A percentile compares a stretch with the other conserved stretches of the same genome.
Evolutionary conservation across 2,888 invertebrate genomes (phyloP).

Genomic region (Biston stratarius): DNA sequence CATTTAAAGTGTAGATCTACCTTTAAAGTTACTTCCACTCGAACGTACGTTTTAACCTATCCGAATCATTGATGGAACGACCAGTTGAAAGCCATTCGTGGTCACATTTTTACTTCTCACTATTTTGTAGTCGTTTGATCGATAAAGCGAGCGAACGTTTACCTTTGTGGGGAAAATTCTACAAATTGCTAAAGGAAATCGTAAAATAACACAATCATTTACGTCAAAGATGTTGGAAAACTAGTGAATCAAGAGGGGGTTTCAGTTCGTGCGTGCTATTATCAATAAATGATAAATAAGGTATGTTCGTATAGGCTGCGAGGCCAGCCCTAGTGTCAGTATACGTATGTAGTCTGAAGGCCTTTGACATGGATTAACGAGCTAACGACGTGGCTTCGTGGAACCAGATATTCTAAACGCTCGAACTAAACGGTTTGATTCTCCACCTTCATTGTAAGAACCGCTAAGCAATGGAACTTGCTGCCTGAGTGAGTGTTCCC

Average conservation of each 20-base stretch:
- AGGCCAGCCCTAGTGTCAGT: too few species aligned
- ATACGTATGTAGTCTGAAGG: too few species aligned
- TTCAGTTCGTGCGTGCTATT: neutral
- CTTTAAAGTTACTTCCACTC: constrained; percentile 1
- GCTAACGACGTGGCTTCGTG: too few species aligned
- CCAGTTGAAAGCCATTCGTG: constrained; percentile 17
- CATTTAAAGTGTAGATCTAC: neutral
- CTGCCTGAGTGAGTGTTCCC: too few species aligned
- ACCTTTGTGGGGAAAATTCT: constrained; percentile 22
- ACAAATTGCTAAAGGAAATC: constrained; percentile 21
- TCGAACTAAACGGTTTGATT: too few species aligned
- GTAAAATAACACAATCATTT: constrained; percentile 10
- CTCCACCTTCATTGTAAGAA: too few species aligned
- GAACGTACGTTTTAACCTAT: neutral
- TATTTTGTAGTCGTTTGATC: constrained; percentile 25
- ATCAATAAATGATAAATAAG: too few species aligned
- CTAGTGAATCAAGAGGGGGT: neutral
- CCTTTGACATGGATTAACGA: too few species aligned
- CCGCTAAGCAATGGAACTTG: too few species aligned
- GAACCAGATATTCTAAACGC: too few species aligned
- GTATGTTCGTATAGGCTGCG: too few species aligned
- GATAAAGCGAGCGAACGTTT: constrained; percentile 24
- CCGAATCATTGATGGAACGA: constrained; percentile 9
- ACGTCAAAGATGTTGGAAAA: constrained; percentile 5
- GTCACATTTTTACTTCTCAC: constrained; percentile 21